Evolutionary conservation across 64 coral and sea anemone species (phyloP), one percentile per base, ranked within the genome.

Genomic region (Astreopora myriophthalma): DNA sequence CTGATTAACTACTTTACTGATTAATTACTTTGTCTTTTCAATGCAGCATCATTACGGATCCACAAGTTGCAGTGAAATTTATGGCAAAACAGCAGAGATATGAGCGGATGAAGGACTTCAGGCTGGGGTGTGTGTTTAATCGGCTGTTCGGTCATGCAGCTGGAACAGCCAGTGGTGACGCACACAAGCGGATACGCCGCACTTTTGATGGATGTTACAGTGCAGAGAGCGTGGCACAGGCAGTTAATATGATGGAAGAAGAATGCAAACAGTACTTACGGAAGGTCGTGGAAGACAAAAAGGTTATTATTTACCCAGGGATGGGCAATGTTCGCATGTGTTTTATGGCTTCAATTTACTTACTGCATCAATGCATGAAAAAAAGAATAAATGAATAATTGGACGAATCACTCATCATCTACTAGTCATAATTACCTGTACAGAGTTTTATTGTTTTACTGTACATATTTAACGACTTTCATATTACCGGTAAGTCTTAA

Each of bases 1-100:
- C n/a, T n/a, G n/a, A n/a, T n/a, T n/a, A n/a, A n/a, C n/a, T n/a
- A n/a, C n/a, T n/a, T n/a, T n/a, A n/a, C n/a, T n/a, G n/a, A n/a
- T n/a, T n/a, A n/a, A n/a, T n/a, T n/a, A n/a, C n/a, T n/a, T n/a
- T n/a, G n/a, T n/a, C n/a, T n/a, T n/a, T n/a, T n/a, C 7, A 36
- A n/a, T 11, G 42, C 73, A 93, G 91, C 32, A 87, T 93, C 9
- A 76, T 93, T n/a, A 80, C 84, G 0, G 91, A 93, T 77, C 83
- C 91, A 14, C 74, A 76, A 71, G 69, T 79, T 27, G 91, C 91
- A 32, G 91, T 93, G 13, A 93, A 93, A 33, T 93, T 93, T 61
- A 93, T 93, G 91, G 72, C 91, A 39, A 93, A 93, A 71, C 91
- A 93, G 42, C 71, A 87, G 38, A 87, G 80, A 49, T 86, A 87